These are phyloP conservation scores for Nymphalis c-album DNA, from an alignment of 2,888 invertebrate genomes.

Conservation along the genomic window DNA sequence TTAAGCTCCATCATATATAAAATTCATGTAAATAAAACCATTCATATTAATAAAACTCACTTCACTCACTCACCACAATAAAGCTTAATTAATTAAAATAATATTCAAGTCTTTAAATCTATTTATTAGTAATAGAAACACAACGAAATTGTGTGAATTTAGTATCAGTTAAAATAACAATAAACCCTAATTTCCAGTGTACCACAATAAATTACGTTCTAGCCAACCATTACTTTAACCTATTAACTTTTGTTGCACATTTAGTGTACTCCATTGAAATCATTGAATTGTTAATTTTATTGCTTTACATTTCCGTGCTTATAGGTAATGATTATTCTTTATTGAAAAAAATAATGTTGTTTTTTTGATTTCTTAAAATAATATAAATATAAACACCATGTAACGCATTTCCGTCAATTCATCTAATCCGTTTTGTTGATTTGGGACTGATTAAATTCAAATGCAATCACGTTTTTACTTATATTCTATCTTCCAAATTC, in stretches of 20 bases:
- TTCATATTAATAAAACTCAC: background rate
- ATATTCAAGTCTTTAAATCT: too few relatives aligned
- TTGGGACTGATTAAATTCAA: too few relatives aligned
- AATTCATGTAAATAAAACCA: too few relatives aligned
- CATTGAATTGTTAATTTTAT: conserved; percentile 8
- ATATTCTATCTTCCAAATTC: background rate
- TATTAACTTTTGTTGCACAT: conserved; percentile 21
- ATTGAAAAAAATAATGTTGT: too few relatives aligned
- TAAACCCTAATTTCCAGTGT: conserved; percentile 27
- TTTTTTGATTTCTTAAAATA: too few relatives aligned
- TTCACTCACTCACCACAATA: too few relatives aligned
- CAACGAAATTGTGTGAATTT: background rate
- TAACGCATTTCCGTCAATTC: too few relatives aligned
- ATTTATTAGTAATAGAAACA: too few relatives aligned
- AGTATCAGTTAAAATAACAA: conserved; percentile 15
- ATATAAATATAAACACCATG: too few relatives aligned
- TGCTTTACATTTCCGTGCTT: background rate
- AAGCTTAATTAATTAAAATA: too few relatives aligned
- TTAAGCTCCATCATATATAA: background rate
- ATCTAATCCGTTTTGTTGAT: too few relatives aligned
- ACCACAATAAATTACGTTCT: conserved; percentile 33
- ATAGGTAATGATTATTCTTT: too few relatives aligned
- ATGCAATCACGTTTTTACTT: background rate
- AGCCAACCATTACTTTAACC: conserved; percentile 25
- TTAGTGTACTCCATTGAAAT: conserved; percentile 9